phyloP scores from a whole-genome alignment of 1,140 invertebrate species.

The Hydropsyche tenuis region DNA sequence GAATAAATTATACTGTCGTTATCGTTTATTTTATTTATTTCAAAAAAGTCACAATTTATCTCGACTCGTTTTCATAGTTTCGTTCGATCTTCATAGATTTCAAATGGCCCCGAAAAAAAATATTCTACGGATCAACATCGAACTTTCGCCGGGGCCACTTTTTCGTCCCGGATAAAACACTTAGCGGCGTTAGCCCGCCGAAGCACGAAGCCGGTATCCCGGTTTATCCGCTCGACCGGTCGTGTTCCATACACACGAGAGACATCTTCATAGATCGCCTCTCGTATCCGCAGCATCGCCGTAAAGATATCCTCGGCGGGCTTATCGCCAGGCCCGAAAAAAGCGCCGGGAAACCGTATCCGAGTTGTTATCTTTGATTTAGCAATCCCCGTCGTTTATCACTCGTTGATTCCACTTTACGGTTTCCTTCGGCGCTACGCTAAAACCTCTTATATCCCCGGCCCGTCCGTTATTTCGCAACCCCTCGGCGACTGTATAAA shows the following conservation, averaged over 20 bases:
- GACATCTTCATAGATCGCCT: constrained; percentile 34
- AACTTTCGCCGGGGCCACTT: too few relatives aligned
- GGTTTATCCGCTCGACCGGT: constrained; percentile 13
- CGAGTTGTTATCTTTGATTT: constrained; percentile 50
- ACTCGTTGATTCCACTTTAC: constrained; percentile 50
- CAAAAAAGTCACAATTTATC: too few relatives aligned
- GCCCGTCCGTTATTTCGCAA: constrained; percentile 43
- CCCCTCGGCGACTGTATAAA: background rate
- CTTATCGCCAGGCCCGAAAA: constrained; percentile 32
- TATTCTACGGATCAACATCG: too few relatives aligned
- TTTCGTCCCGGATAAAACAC: constrained; percentile 8
- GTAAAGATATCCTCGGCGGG: constrained; percentile 32
- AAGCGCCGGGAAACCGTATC: constrained; percentile 30
- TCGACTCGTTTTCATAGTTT: too few relatives aligned
- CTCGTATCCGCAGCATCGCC: constrained; percentile 13
- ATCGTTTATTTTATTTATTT: too few relatives aligned
- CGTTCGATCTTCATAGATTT: too few relatives aligned
- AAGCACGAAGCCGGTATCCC: background rate
- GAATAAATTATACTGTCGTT: too few relatives aligned
- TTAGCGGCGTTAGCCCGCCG: background rate
- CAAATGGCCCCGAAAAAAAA: too few relatives aligned
- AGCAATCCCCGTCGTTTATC: constrained; percentile 50
- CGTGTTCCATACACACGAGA: background rate
- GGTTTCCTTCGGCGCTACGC: constrained; percentile 43
- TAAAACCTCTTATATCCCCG: constrained; percentile 45